phyloP scores from a whole-genome alignment of 2,888 invertebrate genomes.

The Watsonalla cultraria region DNA sequence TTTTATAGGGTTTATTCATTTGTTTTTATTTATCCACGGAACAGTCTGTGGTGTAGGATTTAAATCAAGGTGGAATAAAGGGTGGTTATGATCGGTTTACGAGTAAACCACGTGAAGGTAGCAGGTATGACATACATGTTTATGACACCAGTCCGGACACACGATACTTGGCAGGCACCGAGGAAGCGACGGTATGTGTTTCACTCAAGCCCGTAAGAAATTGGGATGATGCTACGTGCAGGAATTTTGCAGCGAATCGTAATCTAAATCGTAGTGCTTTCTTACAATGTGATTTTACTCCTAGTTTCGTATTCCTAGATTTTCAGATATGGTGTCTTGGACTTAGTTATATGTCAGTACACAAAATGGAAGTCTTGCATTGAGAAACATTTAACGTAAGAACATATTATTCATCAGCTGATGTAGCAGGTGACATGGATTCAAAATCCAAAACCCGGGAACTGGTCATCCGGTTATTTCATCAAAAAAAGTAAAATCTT shows the following conservation, averaged over 20 bases:
- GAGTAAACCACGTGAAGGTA: conserved; percentile 54
- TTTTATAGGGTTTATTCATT: too few species aligned
- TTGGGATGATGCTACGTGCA: conserved; percentile 61
- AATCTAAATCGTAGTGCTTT: conserved; percentile 7
- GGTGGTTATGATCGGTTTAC: conserved; percentile 58
- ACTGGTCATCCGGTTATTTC: too few species aligned
- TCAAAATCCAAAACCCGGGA: too few species aligned
- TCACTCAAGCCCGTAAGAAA: conserved; percentile 52
- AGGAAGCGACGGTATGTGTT: conserved; percentile 57
- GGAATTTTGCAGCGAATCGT: conserved; percentile 41
- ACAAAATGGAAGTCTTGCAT: too few species aligned
- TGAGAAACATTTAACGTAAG: too few species aligned
- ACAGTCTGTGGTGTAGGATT: conserved; percentile 6
- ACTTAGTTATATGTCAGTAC: too few species aligned
- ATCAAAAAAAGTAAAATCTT: too few species aligned
- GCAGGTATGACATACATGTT: conserved; percentile 62
- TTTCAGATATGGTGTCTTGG: too few species aligned
- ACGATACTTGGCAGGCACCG: conserved; percentile 65
- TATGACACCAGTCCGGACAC: conserved; percentile 50
- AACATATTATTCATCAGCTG: too few species aligned
- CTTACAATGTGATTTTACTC: conserved; percentile 2
- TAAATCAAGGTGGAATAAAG: conserved; percentile 35
- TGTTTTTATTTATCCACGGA: too few species aligned
- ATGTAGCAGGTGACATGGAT: too few species aligned
- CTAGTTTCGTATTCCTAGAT: too few species aligned